Conservation (phyloP, 2,113 vertebrate genomes). For the Cynoglossus semilaevis region DNA sequence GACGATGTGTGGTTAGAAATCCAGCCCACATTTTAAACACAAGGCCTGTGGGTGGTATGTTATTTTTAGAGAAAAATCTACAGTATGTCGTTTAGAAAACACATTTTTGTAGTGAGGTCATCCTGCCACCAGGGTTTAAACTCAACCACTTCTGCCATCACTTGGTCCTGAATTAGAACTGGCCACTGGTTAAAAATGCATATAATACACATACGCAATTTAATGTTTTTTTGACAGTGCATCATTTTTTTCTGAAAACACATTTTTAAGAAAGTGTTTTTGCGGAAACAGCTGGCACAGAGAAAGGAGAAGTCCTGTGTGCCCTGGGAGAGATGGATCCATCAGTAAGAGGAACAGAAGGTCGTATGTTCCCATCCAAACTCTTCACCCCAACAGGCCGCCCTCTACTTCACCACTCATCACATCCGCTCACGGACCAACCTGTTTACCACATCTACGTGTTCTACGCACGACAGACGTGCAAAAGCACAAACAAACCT, state of each 20-base stretch:
- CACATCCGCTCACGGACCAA: neutral
- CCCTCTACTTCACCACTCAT: conserved; percentile 18
- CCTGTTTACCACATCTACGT: too few relatives aligned
- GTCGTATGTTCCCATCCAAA: conserved; percentile 47
- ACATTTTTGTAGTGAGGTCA: too few relatives aligned
- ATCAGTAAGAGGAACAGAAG: conserved; percentile 73
- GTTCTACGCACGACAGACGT: too few relatives aligned
- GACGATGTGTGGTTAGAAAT: too few relatives aligned
- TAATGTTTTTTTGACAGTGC: conserved; percentile 7
- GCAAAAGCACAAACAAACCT: neutral
- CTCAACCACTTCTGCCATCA: too few relatives aligned
- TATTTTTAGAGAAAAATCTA: too few relatives aligned
- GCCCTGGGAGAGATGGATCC: conserved; percentile 63
- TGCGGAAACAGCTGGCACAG: conserved; percentile 74
- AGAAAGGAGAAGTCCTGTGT: conserved; percentile 76
- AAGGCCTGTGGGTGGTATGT: too few relatives aligned
- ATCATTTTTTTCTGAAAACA: neutral
- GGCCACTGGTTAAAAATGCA: too few relatives aligned
- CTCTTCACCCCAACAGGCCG: conserved; percentile 32
- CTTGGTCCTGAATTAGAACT: too few relatives aligned
- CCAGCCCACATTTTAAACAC: too few relatives aligned
- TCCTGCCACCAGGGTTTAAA: too few relatives aligned
- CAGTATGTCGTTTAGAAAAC: too few relatives aligned
- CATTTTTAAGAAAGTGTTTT: conserved; percentile 36
- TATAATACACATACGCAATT: neutral